Conservation (phyloP, 2,888 invertebrate genomes). For the Eurytoma californica region DNA sequence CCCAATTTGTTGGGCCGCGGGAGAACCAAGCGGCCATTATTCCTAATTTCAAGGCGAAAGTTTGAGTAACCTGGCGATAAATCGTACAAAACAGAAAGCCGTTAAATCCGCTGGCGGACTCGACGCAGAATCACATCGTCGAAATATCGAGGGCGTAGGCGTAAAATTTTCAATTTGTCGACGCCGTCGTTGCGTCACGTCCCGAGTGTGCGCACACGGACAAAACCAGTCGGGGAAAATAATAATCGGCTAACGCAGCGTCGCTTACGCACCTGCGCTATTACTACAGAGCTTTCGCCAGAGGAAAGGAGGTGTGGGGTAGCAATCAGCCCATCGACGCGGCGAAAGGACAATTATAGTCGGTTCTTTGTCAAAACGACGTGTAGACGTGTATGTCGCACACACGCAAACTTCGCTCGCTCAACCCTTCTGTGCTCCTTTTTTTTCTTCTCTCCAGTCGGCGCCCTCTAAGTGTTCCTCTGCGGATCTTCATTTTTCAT, state of each 20-base stretch:
- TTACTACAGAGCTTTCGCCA: neutral
- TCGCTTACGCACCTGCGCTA: constrained; percentile 44
- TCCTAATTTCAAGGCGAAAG: too few relatives aligned
- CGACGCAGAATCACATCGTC: neutral
- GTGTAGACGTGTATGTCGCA: constrained; percentile 45
- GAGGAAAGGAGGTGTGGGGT: neutral
- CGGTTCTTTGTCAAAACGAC: constrained; percentile 59
- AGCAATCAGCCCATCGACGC: constrained; percentile 25
- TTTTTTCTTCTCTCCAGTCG: constrained; percentile 7
- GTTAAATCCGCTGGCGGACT: too few relatives aligned
- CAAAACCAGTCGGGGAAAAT: constrained; percentile 14
- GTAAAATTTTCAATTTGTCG: constrained; percentile 39
- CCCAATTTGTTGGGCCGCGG: too few relatives aligned
- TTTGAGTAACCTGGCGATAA: too few relatives aligned
- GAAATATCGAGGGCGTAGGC: constrained; percentile 16
- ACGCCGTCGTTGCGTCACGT: constrained; percentile 3
- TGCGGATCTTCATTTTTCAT: constrained; percentile 40
- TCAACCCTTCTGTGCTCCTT: neutral
- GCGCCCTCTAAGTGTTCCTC: neutral
- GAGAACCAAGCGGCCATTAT: too few relatives aligned
- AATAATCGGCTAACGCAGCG: constrained; percentile 31
- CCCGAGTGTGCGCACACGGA: neutral
- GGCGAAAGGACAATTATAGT: constrained; percentile 57
- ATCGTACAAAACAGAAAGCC: too few relatives aligned
- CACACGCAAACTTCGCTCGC: neutral